Conservation (phyloP, 2,797 vertebrate genomes). For the Argya squamiceps region DNA sequence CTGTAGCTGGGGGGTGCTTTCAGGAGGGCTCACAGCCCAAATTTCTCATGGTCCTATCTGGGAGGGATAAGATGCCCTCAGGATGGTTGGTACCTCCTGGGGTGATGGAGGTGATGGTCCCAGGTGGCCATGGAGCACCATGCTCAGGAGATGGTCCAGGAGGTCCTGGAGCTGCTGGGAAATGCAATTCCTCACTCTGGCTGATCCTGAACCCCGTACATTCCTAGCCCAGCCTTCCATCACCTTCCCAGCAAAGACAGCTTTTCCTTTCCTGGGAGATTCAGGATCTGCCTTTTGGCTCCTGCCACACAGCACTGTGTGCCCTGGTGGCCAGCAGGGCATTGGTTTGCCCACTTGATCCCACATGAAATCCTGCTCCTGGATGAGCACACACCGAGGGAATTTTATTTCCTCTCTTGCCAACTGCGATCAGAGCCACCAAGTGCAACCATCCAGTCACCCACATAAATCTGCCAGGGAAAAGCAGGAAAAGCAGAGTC, state of each 20-base stretch:
- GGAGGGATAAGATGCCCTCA: neutral
- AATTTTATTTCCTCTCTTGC: neutral
- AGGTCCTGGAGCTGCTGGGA: neutral
- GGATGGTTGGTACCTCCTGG: no score
- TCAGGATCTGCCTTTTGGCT: neutral
- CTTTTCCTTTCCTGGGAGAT: neutral
- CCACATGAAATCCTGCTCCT: neutral
- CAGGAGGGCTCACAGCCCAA: neutral
- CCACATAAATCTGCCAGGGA: neutral
- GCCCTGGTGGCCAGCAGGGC: neutral
- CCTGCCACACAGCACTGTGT: neutral
- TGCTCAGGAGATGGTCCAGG: neutral
- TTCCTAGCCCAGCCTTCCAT: neutral
- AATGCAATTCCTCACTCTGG: fast-evolving
- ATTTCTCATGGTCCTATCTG: fast-evolving
- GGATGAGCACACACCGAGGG: neutral
- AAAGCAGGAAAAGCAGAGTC: fast-evolving
- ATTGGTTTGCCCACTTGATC: neutral
- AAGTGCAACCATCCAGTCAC: neutral
- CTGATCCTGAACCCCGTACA: neutral
- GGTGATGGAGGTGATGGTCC: neutral
- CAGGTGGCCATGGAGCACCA: neutral
- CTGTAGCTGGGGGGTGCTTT: neutral
- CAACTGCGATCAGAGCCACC: neutral
- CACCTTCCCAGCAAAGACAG: neutral